Conservation (phyloP, 2,888 invertebrate genomes). For the Caenorhabditis doughertyi region DNA sequence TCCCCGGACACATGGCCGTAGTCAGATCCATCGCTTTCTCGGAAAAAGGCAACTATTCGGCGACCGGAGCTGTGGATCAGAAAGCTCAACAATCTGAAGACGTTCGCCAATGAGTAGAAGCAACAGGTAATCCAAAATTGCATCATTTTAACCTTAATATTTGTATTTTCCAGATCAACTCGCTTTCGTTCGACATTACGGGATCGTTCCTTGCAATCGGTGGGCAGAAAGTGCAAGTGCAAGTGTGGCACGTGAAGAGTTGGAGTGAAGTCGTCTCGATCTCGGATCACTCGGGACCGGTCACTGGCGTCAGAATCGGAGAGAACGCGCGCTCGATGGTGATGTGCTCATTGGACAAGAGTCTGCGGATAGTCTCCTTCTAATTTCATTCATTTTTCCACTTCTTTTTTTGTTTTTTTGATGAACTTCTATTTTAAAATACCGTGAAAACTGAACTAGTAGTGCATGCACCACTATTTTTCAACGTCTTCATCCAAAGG, state of each 20-base stretch:
- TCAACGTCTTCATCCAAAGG: too few species aligned
- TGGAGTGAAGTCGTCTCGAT: constrained; percentile 71
- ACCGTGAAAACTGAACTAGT: too few species aligned
- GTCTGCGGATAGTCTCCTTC: constrained; percentile 87
- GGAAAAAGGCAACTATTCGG: constrained; percentile 98
- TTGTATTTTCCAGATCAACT: constrained; percentile 87
- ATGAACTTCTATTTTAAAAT: too few species aligned
- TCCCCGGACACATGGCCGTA: constrained; percentile 90
- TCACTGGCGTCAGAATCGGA: constrained; percentile 98
- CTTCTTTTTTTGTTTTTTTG: not conserved
- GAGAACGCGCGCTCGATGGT: constrained; percentile 91
- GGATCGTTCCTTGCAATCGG: constrained; percentile 98
- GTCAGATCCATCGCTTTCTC: constrained; percentile 98
- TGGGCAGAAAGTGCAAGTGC: constrained; percentile 90
- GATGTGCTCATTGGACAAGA: constrained; percentile 97
- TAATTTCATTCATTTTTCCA: constrained; percentile 37
- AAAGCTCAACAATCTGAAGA: constrained; percentile 98
- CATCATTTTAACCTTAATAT: too few species aligned
- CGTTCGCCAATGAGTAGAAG: constrained; percentile 86
- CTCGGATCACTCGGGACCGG: constrained; percentile 87
- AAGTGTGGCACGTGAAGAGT: constrained; percentile 78
- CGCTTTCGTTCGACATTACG: constrained; percentile 97
- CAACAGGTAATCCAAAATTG: constrained; percentile 66
- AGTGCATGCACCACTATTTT: too few species aligned
- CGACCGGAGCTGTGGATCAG: constrained; percentile 97